Base-by-base conservation (phyloP, 2,113 vertebrate species). In the Gobio gobio region DNA sequence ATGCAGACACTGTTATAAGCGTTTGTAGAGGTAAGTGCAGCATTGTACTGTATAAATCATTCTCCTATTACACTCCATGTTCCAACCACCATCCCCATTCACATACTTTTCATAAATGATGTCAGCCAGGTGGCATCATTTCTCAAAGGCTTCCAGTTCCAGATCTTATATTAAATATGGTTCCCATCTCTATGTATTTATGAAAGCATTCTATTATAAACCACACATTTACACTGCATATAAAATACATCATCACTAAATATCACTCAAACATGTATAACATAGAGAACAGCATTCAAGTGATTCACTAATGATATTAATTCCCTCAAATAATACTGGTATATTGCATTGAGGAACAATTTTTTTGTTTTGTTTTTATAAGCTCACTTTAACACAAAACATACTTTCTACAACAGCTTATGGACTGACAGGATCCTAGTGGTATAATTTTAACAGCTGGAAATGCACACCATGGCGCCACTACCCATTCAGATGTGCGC, bases 161-260 rank as follows among this genome's bases (percentile, higher is more conserved):
- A 77, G 58, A 58, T 40, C 29, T 78, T 78, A n/a, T 8, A n/a
- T 43, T 22, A 24, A 78, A 78, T 43, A 78, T 24, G 10, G 5
- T n/a, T 36, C 18, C 51, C 26, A 33, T 76, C 14, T 54, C 49
- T n/a, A 12, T 22, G 54, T 58, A 12, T 59, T 73, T 43, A 59
- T 59, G 76, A 14, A 10, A 59, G 18, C 76, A 43, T 78, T 29
- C 68, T 45, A 75, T 76, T 76, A 22, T 56, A 33, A 22, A 36
- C 18, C 54, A 59, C 5, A 58, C 20, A n/a, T 58, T 40, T 43
- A 40, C 29, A 2, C 70, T 24, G n/a, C 22, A 49, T 8, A 74
- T 49, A 74, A 74, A 47, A 74, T 74, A 49, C 20, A 72, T 36
- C 16, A 36, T 36, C 6, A 72, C 43, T 73, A 45, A 73, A 73